Base-by-base conservation (phyloP, 2,888 invertebrate species). In the Chymomyza amoena region DNA sequence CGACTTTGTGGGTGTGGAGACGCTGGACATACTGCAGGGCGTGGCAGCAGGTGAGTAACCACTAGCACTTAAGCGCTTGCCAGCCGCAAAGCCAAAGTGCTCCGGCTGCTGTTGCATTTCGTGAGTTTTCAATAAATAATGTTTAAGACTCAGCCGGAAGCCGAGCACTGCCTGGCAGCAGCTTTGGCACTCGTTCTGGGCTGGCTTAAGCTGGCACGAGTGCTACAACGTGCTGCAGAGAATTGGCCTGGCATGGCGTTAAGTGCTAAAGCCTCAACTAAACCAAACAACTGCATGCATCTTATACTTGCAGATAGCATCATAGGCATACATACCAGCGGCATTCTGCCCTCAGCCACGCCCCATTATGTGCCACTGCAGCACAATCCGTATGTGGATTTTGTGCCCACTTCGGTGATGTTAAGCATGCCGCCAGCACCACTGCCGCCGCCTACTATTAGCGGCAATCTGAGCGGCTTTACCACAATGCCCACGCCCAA, bases 21-120 rank as follows among this genome's bases (percentile, higher is more conserved):
- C 91, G 36, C 86, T 92, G 71, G 92, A 92, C 72, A 92, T 92
- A 70, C 78, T 92, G 50, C 91, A 92, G 72, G 92, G 91, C 67
- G 89, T 92, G 73, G 89, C 90, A 69, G 87, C 90, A 87, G 92
- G 92, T 91, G 77, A 86, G 83, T 79, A 61, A 66, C 60, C n/a
- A 25, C 52, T 5, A 60, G 61, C 66, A 66, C 51, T 61, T 59
- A 52, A 64, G 63, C 52, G n/a, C 18, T 36, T 51, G 36, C n/a
- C n/a, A 50, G 16, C 54, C 63, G 45, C 61, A 39, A 2, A 18
- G 16, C 36, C 45, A 39, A 36, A 61, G 32, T 54, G 54, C 54
- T n/a, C 4, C 7, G 36, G 61, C 54, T 13, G 54, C 52, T 25
- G 45, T 36, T 60, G 18, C 57, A 57, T 25, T 57, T n/a, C 45